phyloP scores from a whole-genome alignment of 1,140 invertebrate species.

The Bombus consobrinus region DNA sequence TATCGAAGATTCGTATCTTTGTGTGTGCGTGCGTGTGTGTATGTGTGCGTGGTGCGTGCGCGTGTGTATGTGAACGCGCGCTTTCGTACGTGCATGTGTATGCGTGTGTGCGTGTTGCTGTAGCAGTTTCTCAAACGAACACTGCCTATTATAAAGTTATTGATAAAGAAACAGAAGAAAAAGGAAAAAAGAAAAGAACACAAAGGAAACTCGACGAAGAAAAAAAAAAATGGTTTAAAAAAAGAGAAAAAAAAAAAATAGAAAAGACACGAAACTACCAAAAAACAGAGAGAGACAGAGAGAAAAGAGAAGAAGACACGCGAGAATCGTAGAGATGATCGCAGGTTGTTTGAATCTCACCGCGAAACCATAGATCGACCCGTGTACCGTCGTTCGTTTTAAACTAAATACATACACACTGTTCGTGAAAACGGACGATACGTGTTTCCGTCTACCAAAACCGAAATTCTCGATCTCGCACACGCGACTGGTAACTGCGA shows the following conservation, averaged over 20 bases:
- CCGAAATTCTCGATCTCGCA: slow-evolving; percentile 38
- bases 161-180: slow-evolving; percentile 30
- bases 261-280: background rate
- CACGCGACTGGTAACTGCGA: slow-evolving; percentile 38
- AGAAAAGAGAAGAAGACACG: background rate
- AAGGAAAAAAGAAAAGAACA: background rate
- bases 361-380: slow-evolving; percentile 29
- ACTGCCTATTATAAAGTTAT: slow-evolving; percentile 67
- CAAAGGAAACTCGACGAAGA: background rate
- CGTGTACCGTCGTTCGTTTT: slow-evolving; percentile 45
- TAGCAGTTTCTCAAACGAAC: slow-evolving; percentile 71
- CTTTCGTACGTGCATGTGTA: background rate
- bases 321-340: slow-evolving; percentile 34
- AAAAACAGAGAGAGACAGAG: background rate
- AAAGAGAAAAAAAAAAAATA: background rate
- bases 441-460: slow-evolving; percentile 20
- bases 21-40: background rate
- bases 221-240: background rate
- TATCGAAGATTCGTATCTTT: slow-evolving; percentile 11
- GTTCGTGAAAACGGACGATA: slow-evolving; percentile 7
- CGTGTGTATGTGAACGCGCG: background rate
- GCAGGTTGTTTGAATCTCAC: slow-evolving; percentile 50
- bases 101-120: slow-evolving; percentile 37
- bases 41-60: background rate
- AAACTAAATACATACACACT: background rate